phyloP scores from a whole-genome alignment of 2,113 vertebrate species.

The Cavia aperea region DNA sequence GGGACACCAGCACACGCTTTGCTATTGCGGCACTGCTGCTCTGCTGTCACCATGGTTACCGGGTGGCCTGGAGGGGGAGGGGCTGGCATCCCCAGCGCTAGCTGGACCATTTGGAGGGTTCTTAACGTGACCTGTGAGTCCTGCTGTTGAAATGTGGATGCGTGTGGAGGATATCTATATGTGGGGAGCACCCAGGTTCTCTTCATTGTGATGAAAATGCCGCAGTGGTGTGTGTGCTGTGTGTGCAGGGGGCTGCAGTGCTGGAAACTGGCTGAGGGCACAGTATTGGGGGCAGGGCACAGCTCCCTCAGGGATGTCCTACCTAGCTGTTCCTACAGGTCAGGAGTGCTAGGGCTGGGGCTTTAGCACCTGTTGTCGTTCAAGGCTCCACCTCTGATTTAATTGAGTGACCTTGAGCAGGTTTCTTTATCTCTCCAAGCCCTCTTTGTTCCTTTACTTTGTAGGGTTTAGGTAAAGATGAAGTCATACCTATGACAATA shows the following conservation, averaged over 20 bases:
- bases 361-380: neutral
- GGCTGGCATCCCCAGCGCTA: neutral
- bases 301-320: neutral
- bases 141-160: neutral
- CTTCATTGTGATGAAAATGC: constrained; percentile 1
- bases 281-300: neutral
- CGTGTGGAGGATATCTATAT: neutral
- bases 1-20: constrained; percentile 20
- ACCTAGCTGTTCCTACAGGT: neutral
- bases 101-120: neutral
- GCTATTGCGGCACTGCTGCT: neutral
- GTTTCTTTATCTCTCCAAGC: neutral
- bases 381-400: neutral
- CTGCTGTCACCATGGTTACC: constrained; percentile 61
- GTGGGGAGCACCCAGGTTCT: neutral
- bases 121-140: neutral
- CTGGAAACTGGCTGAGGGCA: neutral
- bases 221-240: neutral
- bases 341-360: neutral
- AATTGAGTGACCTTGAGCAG: constrained; percentile 51
- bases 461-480: constrained; percentile 14
- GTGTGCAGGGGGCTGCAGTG: neutral
- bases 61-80: constrained; percentile 52
- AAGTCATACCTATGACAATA: neutral
- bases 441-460: neutral